Evolutionary conservation across 2,113 vertebrate species (phyloP), one percentile per base, ranked within the genome.

Genomic region (Falcunculus frontatus): DNA sequence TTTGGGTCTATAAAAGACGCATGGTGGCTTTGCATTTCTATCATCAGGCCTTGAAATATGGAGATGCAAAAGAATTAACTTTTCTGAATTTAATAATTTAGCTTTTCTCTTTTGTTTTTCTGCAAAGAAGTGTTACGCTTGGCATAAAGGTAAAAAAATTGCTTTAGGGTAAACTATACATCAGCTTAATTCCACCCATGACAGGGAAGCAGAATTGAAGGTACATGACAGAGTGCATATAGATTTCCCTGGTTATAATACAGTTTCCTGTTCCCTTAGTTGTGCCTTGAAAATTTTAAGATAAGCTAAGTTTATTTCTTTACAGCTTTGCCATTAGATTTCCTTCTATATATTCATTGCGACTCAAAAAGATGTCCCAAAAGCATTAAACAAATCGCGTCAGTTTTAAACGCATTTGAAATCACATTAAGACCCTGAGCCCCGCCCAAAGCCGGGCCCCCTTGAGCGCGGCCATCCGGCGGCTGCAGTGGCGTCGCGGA

Each of bases 201-300:
- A 56, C 9, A n/a, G 39, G 13, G 42, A 26, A 44, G 9, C 12
- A 42, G 22, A 73, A n/a, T 2, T 6, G 9, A 42, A 42, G 16
- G 42, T 20, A 20, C 1, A n/a, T 15, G 22, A 20, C 4, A 19
- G 37, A 23, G 5, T 11, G 7, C 30, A 26, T 17, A 19, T 0
- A 33, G 6, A 33, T 33, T 42, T 25, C 21, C 6, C 7, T 26
- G 11, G 11, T 0, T 26, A 1, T 20, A 42, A 33, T 26, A 23
- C 1, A 19, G 30, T 20, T 42, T 26, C 11, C 18, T 6, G 5
- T 42, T 55, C 13, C 37, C 22, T 26, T 27, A n/a, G 39, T 10
- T 32, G 9, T 33, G 30, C 16, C 50, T 55, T 41, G 6, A 25
- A 33, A 26, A 33, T 41, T 25, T 26, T 10, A 32, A 10, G 18